Evolutionary conservation across 2,888 invertebrate genomes (phyloP).

Genomic region (Lumbricus terrestris): DNA sequence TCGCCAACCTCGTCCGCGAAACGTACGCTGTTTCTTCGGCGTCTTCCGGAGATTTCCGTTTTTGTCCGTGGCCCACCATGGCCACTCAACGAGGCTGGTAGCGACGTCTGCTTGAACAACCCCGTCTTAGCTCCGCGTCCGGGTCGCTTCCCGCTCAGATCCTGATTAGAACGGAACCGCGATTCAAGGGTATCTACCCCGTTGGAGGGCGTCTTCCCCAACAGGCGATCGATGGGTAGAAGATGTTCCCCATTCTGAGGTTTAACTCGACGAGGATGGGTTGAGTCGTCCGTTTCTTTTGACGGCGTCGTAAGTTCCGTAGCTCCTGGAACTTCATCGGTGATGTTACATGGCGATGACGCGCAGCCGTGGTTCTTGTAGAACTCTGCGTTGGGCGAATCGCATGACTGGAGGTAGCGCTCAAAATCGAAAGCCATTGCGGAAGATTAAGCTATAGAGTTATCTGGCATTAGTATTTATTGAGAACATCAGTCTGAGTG

Average conservation of each 20-base stretch:
- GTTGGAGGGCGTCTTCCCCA: background rate
- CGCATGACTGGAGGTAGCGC: background rate
- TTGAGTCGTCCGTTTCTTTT: background rate
- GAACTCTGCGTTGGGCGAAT: background rate
- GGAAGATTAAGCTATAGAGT: too few relatives aligned
- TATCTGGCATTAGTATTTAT: too few relatives aligned
- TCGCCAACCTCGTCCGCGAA: constrained; percentile 23
- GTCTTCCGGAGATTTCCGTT: background rate
- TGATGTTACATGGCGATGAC: background rate
- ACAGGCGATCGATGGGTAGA: background rate
- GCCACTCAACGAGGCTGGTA: background rate
- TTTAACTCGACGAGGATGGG: background rate
- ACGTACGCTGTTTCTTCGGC: constrained; percentile 13
- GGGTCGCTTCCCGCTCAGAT: background rate
- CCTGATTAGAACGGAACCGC: background rate
- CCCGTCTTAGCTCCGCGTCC: background rate
- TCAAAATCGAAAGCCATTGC: background rate
- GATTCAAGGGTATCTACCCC: background rate
- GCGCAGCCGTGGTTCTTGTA: background rate
- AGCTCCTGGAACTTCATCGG: background rate
- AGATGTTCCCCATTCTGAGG: background rate
- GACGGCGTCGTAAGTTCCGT: background rate
- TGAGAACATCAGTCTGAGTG: too few relatives aligned
- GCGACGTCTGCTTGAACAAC: background rate
- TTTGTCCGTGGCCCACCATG: background rate